Base-by-base conservation (phyloP, 2,888 invertebrate genomes). In the Scotopteryx bipunctaria region DNA sequence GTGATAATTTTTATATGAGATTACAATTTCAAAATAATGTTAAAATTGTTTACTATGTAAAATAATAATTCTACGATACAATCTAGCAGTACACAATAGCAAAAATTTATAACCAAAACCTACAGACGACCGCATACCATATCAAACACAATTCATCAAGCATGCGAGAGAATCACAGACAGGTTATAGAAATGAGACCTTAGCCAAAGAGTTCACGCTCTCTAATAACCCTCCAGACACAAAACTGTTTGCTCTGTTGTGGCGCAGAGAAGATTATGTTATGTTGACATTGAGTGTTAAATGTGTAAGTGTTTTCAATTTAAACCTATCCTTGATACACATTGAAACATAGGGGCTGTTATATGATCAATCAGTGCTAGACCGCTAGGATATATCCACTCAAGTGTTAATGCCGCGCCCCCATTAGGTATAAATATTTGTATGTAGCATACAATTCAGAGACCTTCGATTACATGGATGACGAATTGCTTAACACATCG, bases 391-490 rank as follows among this genome's bases (percentile, higher is more conserved):
- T 56, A 49, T 36, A 40, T 32, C 56, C 60, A 50, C 52, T 63
- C 57, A 63, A 56, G 53, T 65, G 67, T 62, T 60, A 59, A 69
- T 62, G 65, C 63, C 63, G 60, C 65, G 63, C 64, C 69, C 63
- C 72, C 67, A 19, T 14, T 8, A 35, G 5, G 25, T 71, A 64
- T 75, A 67, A 17, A 21, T 15, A 31, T 32, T n/a, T 6, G 6
- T 13, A 32, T 73, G 73, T 71, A 35, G 68, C 15, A 36, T 48
- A 48, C 36, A 41, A 72, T 73, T 73, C 64, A 63, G 56, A 77
- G 81, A 76, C 83, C 83, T 83, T 84, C 83, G 69, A 74, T 78
- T 80, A 79, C 78, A 78, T 83, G 79, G 79, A 81, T 81, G 81
- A 76, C 69, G 70, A 71, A 69, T 86, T 84, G 78, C 77, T 65